Evolutionary conservation across 2,113 vertebrate species (phyloP).

Genomic region (Prolemur simus): DNA sequence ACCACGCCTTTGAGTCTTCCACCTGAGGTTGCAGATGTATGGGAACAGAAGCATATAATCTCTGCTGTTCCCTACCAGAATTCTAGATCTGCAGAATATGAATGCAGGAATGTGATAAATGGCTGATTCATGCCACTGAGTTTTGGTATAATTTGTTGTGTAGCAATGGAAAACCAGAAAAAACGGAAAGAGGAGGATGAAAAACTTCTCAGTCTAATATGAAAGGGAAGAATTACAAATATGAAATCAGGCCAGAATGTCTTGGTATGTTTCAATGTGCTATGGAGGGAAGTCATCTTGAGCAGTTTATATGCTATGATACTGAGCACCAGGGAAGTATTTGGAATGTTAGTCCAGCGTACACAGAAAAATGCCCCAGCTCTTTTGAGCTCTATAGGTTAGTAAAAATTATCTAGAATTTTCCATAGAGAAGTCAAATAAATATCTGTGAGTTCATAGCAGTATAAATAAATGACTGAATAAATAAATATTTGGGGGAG

Average conservation of each 20-base stretch:
- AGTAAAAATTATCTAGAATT: background rate
- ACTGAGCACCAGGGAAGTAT: background rate
- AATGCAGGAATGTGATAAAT: background rate
- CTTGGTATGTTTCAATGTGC: background rate
- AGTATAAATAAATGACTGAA: background rate
- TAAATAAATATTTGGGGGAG: background rate
- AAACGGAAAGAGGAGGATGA: background rate
- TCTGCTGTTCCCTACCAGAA: background rate
- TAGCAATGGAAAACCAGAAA: background rate
- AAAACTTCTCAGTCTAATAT: background rate
- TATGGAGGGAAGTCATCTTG: background rate
- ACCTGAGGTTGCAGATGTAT: background rate
- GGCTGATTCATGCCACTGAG: background rate
- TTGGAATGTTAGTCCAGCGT: background rate
- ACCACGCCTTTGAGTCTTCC: background rate
- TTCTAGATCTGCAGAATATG: background rate
- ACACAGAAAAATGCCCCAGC: background rate
- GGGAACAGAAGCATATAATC: background rate
- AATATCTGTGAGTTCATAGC: background rate
- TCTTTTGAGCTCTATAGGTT: background rate
- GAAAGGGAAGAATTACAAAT: background rate
- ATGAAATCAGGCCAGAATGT: background rate
- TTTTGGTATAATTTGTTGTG: background rate
- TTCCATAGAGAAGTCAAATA: background rate
- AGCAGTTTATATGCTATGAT: background rate